Base-by-base conservation (phyloP, 2,888 invertebrate genomes). In the Aromia moschata region DNA sequence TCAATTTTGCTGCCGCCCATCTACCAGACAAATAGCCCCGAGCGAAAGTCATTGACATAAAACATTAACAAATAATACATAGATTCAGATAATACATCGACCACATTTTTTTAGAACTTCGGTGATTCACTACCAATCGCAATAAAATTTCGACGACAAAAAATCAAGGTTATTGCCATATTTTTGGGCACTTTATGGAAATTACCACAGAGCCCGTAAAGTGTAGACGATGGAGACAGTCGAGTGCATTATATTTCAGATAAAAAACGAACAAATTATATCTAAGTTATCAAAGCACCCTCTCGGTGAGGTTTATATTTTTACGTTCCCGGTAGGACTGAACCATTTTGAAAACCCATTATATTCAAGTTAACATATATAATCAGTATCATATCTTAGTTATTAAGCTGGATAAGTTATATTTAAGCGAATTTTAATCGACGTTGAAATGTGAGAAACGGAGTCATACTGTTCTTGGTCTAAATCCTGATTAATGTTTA, bases 151-250 rank as follows among this genome's bases (percentile, higher is more conserved):
- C 3, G 7, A 25, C 25, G 3, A 3, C 3, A 25, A n/a, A n/a
- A n/a, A n/a, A n/a, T n/a, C n/a, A n/a, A n/a, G n/a, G n/a, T n/a
- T n/a, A n/a, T n/a, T n/a, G n/a, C n/a, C n/a, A n/a, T n/a, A n/a
- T n/a, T n/a, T n/a, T 25, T 5, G 25, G 46, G 62, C 68, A 70
- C 69, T 65, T 62, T 64, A 69, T 70, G 70, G 72, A 70, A 65
- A 69, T 58, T 17, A 56, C 51, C 37, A 56, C 62, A 62, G 53
- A 69, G 73, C 61, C 74, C 71, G 64, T 71, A 66, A 70, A 69
- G 70, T 70, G 72, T 70, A 64, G 25, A 25, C 25, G 25, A 7
- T n/a, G n/a, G n/a, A n/a, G n/a, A n/a, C n/a, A n/a, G n/a, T n/a
- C n/a, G n/a, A n/a, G n/a, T n/a, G n/a, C n/a, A n/a, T n/a, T n/a